Evolutionary conservation across 2,888 invertebrate genomes (phyloP).

Genomic region (Thysanoteuthis rhombus): DNA sequence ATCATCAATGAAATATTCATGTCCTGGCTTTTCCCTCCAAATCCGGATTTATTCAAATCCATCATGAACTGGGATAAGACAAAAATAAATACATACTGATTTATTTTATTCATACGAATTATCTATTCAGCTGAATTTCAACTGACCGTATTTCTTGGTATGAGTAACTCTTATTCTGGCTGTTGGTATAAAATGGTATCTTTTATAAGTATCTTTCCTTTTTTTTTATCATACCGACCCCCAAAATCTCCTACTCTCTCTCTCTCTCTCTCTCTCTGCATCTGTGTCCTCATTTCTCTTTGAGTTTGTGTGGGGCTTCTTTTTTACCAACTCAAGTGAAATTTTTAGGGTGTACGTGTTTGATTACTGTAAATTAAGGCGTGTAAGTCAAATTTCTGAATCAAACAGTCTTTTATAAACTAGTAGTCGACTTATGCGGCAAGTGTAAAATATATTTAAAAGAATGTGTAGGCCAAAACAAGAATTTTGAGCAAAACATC

Average conservation of each 20-base stretch:
- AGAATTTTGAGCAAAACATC: too few species aligned
- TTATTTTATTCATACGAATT: background rate
- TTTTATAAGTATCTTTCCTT: background rate
- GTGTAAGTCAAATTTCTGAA: too few species aligned
- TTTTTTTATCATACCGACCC: background rate
- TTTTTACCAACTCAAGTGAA: too few species aligned
- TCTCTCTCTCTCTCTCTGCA: too few species aligned
- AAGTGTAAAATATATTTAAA: too few species aligned
- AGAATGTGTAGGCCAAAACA: too few species aligned
- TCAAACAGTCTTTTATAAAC: too few species aligned
- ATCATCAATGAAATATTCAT: background rate
- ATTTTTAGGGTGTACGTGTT: too few species aligned
- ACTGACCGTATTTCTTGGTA: background rate
- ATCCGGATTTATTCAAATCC: background rate
- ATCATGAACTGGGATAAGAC: background rate
- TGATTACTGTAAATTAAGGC: too few species aligned
- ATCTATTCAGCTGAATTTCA: background rate
- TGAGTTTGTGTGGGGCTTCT: too few species aligned
- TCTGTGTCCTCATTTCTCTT: too few species aligned
- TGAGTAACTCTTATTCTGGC: background rate
- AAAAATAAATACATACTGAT: background rate
- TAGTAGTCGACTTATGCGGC: too few species aligned
- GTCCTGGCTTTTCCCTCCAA: background rate
- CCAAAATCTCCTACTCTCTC: background rate
- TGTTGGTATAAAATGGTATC: background rate